Base-by-base conservation (phyloP, 64 coral and sea anemone genomes). In the Pachyseris speciosa region DNA sequence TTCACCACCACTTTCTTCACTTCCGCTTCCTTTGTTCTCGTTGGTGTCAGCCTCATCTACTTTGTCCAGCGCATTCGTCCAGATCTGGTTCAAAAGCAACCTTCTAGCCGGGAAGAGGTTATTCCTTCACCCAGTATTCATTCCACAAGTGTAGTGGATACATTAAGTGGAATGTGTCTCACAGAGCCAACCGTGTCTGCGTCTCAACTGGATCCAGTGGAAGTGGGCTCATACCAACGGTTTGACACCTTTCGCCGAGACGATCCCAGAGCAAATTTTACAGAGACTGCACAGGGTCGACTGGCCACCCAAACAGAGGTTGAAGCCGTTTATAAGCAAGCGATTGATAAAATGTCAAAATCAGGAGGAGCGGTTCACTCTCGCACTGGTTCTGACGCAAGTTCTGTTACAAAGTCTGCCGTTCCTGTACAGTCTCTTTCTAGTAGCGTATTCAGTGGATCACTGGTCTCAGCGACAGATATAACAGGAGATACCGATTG, bases 131-230 rank as follows among this genome's bases (percentile, higher is more conserved):
- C 69, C 4, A 92, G 89, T 29, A 92, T 92, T n/a, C 89, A 92
- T 74, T 92, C 89, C 6, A 34, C 52, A 64, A 92, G 67, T 9
- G 89, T 84, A 1, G 89, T 84, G 5, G 89, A 92, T 24, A 83
- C 89, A 13, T 13, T 92, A 7, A 92, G 89, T 44, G 89, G 89
- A 1, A 74, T 92, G 89, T 74, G 71, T 45, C 15, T 92, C 24
- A 72, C 89, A 37, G 89, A 92, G 27, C 89, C 51, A n/a, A n/a
- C 32, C n/a, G 2, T 81, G 77, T 42, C 77, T 38, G 51, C 33
- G 4, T 64, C 77, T 61, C 51, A 63, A 51, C 25, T 81, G 12
- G 77, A 81, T 61, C 77, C 77, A 24, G 17, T 63, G 51, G 77
- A 81, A 81, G 19, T 81, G 6, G 34, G 22, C 2, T 81, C 77